Base-by-base conservation (phyloP, 1,140 invertebrate genomes). In the Scaptomyza montana region DNA sequence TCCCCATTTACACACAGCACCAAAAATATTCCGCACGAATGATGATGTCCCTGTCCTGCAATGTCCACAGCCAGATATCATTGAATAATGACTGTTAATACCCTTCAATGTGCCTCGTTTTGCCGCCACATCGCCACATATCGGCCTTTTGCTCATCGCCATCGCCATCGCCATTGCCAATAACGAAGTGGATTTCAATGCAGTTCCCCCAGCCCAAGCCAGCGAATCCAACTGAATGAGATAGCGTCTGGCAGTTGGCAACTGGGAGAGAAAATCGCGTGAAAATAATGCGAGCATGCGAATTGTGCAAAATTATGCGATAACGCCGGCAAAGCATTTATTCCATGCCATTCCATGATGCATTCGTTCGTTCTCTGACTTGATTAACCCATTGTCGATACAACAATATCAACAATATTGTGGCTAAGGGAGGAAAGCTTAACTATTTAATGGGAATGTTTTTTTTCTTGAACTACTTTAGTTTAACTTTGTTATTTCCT, bases 81-180 rank as follows among this genome's bases (percentile, higher is more conserved):
- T 90, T 91, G 89, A 91, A 91, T 91, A 91, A 91, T 91, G 89
- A 91, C 89, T 91, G 89, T 91, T 91, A 91, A 91, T 91, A 91
- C 89, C 89, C 85, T 91, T 89, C 89, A 91, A 91, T 91, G 81
- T 91, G 84, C 64, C 64, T 56, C 66, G 47, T 57, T 62, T 36
- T 9, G 33, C 33, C 51, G 30, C 19, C 45, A 46, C 43, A 13
- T 59, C 39, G 25, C 46, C 33, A 36, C 33, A 16, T 41, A 65
- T 43, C 57, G 55, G 39, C 39, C 55, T 65, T 41, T 47, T 49
- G 76, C 61, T 64, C 76, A 77, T 55, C 57, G 62, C 60, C 76
- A 55, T 67, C 63, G 65, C 77, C 71, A 78, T 69, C 61, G 21
- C 21, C 21, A 25, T 25, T 25, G 21, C 21, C 21, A 25, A 80